Percentiles rank a stretch among this genome's conserved stretches.
Evolutionary conservation across 2,888 invertebrate species (phyloP).

Genomic region (Lypha dubia): DNA sequence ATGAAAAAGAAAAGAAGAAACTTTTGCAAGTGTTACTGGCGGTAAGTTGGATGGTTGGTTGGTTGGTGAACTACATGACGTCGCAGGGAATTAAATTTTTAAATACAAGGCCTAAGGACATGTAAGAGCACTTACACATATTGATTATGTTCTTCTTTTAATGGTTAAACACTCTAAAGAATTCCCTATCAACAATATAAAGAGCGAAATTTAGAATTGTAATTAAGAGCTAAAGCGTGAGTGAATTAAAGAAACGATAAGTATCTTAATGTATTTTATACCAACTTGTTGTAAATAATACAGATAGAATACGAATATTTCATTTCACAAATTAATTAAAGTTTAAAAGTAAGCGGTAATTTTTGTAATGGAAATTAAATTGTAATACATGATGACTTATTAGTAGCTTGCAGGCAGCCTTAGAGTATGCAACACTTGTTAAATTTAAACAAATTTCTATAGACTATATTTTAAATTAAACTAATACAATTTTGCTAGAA

Average conservation of each 20-base stretch:
- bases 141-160: slow-evolving; percentile 8
- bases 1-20: neutral
- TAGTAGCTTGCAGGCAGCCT: neutral
- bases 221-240: slow-evolving; percentile 60
- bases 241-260: slow-evolving; percentile 37
- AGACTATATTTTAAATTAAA: too few relatives aligned
- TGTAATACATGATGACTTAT: neutral
- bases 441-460: neutral
- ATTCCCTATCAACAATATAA: neutral
- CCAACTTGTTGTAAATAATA: neutral
- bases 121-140: neutral
- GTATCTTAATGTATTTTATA: slow-evolving; percentile 5
- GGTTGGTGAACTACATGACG: slow-evolving; percentile 17
- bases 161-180: slow-evolving; percentile 36
- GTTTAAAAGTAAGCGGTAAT: slow-evolving; percentile 8
- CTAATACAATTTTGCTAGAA: neutral
- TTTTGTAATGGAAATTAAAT: neutral
- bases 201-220: slow-evolving; percentile 54
- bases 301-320: neutral
- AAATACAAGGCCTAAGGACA: slow-evolving; percentile 48
- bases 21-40: neutral
- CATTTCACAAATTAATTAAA: slow-evolving; percentile 23
- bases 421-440: slow-evolving; percentile 30
- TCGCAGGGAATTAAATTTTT: slow-evolving; percentile 31
- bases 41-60: too few relatives aligned